Conservation (phyloP, 2,113 vertebrate genomes). For the Galeopterus variegatus region DNA sequence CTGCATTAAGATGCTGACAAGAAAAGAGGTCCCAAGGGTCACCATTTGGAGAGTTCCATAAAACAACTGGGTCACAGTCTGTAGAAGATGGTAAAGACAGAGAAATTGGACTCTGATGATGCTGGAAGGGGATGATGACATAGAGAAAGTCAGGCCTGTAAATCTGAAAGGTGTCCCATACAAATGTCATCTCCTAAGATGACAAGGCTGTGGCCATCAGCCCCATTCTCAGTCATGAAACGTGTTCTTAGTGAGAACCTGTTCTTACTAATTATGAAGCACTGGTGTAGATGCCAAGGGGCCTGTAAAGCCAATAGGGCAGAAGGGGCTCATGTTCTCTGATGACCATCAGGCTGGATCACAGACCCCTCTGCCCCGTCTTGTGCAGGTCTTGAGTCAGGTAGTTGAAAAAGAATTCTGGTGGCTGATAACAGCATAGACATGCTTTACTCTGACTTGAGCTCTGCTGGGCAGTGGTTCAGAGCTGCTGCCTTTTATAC, state of each 20-base stretch:
- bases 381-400: too few relatives aligned
- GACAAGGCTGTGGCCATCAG: neutral
- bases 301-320: fast-evolving
- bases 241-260: neutral
- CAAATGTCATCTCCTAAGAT: neutral
- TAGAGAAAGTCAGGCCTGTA: neutral
- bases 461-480: too few relatives aligned
- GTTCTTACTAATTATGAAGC: neutral
- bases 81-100: neutral
- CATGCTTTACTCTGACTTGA: too few relatives aligned
- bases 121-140: neutral
- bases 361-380: too few relatives aligned
- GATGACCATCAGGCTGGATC: too few relatives aligned
- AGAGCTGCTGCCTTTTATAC: too few relatives aligned
- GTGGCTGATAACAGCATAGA: too few relatives aligned
- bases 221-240: neutral
- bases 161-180: neutral
- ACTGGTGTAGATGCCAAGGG: neutral
- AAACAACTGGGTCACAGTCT: neutral
- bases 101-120: neutral
- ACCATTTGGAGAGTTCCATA: neutral
- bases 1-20: neutral
- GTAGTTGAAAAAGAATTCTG: too few relatives aligned
- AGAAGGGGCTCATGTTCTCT: neutral
- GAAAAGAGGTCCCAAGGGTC: neutral